Evolutionary conservation across 2,888 invertebrate species (phyloP), one percentile per base, ranked within the genome.

Genomic region (Chrysopilus asiliformis): DNA sequence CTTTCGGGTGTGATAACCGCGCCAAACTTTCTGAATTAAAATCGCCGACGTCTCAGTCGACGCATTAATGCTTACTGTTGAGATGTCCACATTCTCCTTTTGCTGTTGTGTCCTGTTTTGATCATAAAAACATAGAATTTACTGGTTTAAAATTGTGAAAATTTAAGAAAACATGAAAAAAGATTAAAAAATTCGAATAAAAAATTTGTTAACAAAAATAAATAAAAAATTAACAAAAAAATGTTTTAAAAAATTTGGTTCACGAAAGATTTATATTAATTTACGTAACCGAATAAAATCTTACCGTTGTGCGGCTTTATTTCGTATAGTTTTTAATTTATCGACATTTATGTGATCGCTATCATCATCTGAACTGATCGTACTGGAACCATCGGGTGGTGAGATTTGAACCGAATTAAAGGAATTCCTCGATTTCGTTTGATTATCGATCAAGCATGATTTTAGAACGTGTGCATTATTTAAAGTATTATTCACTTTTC

Each of bases 1-100:
- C 45, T 85, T 82, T 48, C 87, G 67, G 24, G 82, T 78, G 31
- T 76, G 71, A 58, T 83, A 87, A 0, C 89, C 87, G 16, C 86
- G 66, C 89, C 89, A 89, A 64, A 80, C 74, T 59, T 79, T 80
- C 63, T 89, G 89, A 53, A 89, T 87, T 17, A 76, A 76, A 20
- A 82, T 72, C 0, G 85, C 87, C 1, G 87, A 73, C 2, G 55
- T 53, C 47, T 68, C 68, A 0, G 60, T 57, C 30, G 52, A 48
- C 25, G 53, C 48, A 34, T 47, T 52, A 9, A 39, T 43, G 44
- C 43, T 46, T n/a, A 49, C 43, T 44, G 47, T 43, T 12, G 50
- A 43, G 24, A 47, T 44, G 22, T 50, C 50, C 29, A 46, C 32
- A 38, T 53, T 57, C 32, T 60, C 55, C 31, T 53, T 50, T 20